Percentiles rank a stretch among this genome's conserved stretches.
These are phyloP conservation scores for Agapetus fuscipes DNA, from an alignment of 2,888 invertebrate species.

Conservation along the genomic window DNA sequence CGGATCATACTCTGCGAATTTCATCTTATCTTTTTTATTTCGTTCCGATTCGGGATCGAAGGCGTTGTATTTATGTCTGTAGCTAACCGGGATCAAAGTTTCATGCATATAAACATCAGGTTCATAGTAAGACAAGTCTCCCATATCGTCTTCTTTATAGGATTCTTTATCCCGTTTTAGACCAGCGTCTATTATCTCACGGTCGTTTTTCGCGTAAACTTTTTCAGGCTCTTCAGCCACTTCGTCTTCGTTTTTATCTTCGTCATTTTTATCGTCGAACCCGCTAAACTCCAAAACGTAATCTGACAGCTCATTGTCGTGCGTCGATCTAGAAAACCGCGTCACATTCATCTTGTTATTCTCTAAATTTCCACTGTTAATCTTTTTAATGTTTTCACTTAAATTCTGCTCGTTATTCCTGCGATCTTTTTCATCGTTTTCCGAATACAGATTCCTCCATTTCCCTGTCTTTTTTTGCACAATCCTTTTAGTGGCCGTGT, in stretches of 20 bases:
- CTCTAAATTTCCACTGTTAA: too few species aligned
- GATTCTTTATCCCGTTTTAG: conserved; percentile 16
- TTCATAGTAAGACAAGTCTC: conserved; percentile 18
- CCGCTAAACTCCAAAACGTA: conserved; percentile 10
- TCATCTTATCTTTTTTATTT: background rate
- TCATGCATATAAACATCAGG: conserved; percentile 14
- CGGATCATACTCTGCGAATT: background rate
- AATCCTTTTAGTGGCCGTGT: conserved; percentile 12
- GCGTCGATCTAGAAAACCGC: conserved; percentile 1
- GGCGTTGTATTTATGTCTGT: conserved; percentile 1
- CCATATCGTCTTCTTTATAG: conserved; percentile 21
- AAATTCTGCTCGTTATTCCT: background rate
- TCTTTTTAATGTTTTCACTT: background rate
- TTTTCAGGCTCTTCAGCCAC: background rate
- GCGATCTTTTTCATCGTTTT: conserved; percentile 5
- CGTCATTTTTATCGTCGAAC: conserved; percentile 3
- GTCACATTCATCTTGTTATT: background rate
- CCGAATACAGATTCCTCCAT: conserved; percentile 4
- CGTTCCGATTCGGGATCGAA: background rate
- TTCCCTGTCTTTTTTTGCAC: conserved; percentile 17
- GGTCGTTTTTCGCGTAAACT: conserved; percentile 4
- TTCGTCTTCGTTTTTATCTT: background rate
- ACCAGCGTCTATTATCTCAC: conserved; percentile 8
- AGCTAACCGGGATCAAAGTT: conserved; percentile 3
- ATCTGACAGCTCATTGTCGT: conserved; percentile 7